A percentile compares a stretch with the other conserved stretches of the same genome.
phyloP scores from a whole-genome alignment of 2,888 invertebrate genomes.

The Pterostichus madidus region DNA sequence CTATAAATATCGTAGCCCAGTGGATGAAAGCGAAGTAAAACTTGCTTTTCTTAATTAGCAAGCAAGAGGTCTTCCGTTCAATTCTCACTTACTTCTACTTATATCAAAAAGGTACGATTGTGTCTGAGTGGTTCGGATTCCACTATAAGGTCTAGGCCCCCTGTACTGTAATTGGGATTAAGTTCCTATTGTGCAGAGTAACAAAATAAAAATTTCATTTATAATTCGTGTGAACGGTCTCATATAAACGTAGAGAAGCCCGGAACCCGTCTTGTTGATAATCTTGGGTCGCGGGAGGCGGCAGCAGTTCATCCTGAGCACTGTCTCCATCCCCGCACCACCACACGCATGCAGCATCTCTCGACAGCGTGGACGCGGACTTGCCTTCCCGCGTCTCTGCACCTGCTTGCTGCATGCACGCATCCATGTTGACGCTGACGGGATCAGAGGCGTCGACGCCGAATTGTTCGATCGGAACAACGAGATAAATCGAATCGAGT shows the following conservation, averaged over 20 bases:
- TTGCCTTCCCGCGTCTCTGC: constrained; percentile 39
- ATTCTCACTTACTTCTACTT: no score
- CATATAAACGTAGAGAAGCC: not conserved
- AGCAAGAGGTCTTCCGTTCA: no score
- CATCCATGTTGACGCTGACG: constrained; percentile 6
- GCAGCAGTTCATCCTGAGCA: not conserved
- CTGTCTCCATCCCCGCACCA: not conserved
- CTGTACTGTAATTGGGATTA: no score
- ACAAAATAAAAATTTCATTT: no score
- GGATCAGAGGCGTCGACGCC: constrained; percentile 4
- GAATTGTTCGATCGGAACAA: not conserved
- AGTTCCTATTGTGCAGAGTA: no score
- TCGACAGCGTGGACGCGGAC: constrained; percentile 10
- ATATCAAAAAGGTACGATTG: no score
- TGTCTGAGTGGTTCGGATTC: no score
- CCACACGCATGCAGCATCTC: constrained; percentile 13
- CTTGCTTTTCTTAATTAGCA: no score
- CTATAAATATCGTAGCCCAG: no score
- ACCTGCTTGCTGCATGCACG: constrained; percentile 38
- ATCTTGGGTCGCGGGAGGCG: not conserved
- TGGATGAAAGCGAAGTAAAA: no score
- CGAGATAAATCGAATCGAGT: constrained; percentile 18
- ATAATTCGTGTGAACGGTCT: no score
- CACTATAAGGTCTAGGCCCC: no score
- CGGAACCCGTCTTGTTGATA: constrained; percentile 19